Evolutionary conservation across 2,888 invertebrate genomes (phyloP).

Genomic region (Adelphocoris suturalis): DNA sequence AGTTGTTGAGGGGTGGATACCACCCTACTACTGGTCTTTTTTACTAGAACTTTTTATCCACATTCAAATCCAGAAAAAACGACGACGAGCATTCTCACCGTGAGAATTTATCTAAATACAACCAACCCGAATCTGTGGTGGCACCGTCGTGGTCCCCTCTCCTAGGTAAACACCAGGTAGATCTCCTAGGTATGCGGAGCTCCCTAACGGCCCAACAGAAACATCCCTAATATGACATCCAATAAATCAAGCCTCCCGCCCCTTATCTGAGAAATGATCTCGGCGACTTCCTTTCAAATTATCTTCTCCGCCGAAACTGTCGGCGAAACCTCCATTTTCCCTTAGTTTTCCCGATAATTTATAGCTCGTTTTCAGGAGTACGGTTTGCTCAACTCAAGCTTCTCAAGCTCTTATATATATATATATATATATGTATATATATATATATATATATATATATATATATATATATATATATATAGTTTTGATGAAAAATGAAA

Average conservation of each 20-base stretch:
- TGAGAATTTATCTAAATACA: not conserved
- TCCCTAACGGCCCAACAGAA: not conserved
- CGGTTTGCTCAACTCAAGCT: not conserved
- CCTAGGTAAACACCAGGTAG: conserved; percentile 25
- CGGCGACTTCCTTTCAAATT: conserved; percentile 25
- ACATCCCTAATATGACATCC: conserved; percentile 4
- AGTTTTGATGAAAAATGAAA: too few relatives aligned
- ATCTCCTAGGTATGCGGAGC: not conserved
- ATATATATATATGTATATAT: too few relatives aligned
- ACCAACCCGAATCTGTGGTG: not conserved
- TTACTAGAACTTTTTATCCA: too few relatives aligned
- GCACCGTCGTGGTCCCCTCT: not conserved
- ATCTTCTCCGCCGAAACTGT: not conserved
- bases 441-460: too few relatives aligned
- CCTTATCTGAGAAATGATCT: conserved; percentile 32
- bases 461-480: too few relatives aligned
- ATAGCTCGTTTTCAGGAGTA: not conserved
- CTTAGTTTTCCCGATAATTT: not conserved
- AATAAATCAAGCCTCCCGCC: conserved; percentile 3
- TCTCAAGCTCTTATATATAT: too few relatives aligned
- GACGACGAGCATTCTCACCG: too few relatives aligned
- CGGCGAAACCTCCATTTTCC: not conserved
- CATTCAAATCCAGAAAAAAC: too few relatives aligned
- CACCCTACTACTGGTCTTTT: too few relatives aligned
- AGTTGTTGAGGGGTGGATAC: too few relatives aligned